A percentile compares a stretch with the other conserved stretches of the same genome.
These are phyloP conservation scores for Diplolepis rosae DNA, from an alignment of 2,888 invertebrate species.

Conservation along the genomic window DNA sequence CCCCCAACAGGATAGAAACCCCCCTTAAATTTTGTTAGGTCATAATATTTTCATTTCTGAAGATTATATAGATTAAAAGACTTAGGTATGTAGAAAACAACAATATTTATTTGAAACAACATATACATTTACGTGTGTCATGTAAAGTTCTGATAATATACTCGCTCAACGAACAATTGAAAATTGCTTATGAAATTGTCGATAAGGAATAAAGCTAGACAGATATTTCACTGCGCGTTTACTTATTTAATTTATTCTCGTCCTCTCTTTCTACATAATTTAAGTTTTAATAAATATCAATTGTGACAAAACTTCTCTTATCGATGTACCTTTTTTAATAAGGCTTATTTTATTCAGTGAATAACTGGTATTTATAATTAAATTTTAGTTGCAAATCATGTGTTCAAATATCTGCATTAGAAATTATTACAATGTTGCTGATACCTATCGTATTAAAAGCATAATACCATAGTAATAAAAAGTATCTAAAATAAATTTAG, in stretches of 20 bases:
- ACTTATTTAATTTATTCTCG: not conserved
- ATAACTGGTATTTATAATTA: not conserved
- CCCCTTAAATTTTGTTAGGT: no score
- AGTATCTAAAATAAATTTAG: not conserved
- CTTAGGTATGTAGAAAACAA: conserved; percentile 59
- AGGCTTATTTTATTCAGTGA: not conserved
- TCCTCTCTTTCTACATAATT: not conserved
- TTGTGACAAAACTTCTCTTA: not conserved
- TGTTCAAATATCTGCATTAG: not conserved
- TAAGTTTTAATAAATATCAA: not conserved
- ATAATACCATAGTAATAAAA: not conserved
- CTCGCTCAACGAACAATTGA: not conserved
- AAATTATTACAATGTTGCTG: not conserved
- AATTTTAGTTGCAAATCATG: not conserved
- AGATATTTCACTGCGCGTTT: not conserved
- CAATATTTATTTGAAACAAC: conserved; percentile 68
- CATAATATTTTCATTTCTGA: not conserved
- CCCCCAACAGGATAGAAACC: no score
- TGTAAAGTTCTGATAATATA: not conserved
- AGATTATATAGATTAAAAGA: not conserved
- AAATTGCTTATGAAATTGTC: not conserved
- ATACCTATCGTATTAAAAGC: not conserved
- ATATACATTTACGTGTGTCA: conserved; percentile 59
- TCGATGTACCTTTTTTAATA: not conserved
- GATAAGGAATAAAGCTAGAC: not conserved